Conservation (phyloP, 2,888 invertebrate species). For the Poecilus cupreus region DNA sequence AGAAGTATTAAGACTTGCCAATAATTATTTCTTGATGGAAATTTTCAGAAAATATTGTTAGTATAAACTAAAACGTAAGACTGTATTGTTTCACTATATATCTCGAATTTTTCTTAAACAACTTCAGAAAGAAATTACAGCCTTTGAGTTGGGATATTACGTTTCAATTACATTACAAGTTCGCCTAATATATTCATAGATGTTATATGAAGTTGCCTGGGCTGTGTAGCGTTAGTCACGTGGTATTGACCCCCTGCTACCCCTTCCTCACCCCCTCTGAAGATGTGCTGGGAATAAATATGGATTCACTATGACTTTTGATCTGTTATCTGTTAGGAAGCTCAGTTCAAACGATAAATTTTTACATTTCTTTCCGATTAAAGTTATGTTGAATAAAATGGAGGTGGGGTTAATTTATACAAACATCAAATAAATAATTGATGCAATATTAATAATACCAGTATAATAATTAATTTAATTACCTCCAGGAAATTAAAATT, state of each 20-base stretch:
- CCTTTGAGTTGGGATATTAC: constrained; percentile 48
- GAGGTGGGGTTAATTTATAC: too few species aligned
- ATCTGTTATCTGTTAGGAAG: neutral
- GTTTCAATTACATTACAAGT: constrained; percentile 53
- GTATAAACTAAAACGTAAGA: too few species aligned
- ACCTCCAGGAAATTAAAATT: too few species aligned
- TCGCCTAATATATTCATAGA: constrained; percentile 53
- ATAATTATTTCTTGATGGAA: constrained; percentile 12
- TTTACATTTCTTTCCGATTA: neutral
- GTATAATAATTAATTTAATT: too few species aligned
- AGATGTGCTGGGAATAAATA: constrained; percentile 16
- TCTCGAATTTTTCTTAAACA: neutral
- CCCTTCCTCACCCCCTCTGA: neutral
- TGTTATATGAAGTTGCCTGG: neutral
- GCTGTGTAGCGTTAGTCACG: neutral
- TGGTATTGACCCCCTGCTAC: neutral
- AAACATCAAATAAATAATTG: too few species aligned
- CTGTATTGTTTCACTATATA: too few species aligned
- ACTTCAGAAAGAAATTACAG: neutral
- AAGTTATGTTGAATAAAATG: too few species aligned
- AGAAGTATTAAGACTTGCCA: neutral
- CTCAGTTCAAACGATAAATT: neutral
- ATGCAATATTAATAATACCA: too few species aligned
- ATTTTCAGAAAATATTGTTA: too few species aligned
- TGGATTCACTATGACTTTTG: constrained; percentile 15